Evolutionary conservation across 53 echinoderm and acorn worm genomes (phyloP), one percentile per base, ranked within the genome.

Genomic region (Holothuria scabra): DNA sequence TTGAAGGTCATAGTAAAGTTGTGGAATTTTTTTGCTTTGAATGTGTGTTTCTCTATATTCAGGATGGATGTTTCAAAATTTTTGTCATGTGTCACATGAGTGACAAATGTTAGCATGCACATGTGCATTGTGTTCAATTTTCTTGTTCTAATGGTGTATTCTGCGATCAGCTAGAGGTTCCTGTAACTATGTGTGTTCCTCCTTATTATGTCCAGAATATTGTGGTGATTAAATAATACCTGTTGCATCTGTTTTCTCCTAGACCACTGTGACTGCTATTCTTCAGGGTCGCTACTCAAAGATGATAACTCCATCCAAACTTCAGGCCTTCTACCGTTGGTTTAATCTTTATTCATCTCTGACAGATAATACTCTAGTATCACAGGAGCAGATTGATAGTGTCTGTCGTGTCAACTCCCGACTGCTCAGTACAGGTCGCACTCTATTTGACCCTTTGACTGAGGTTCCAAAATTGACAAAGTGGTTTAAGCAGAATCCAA

Each of bases 251-350:
- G 63, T 89, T 81, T 33, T 31, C 59, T 33, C 76, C 21, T 87
- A 97, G 99, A 88, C 81, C 62, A 91, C 92, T 4, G 91, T 95
- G 4, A 76, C 91, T 18, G 93, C 93, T 26, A 93, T 99, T 63
- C 74, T 99, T 18, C 92, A 92, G 48, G 94, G 99, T 32, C 90
- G 91, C 56, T 99, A 93, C 84, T 84, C 66, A 71, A 99, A 93
- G 63, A 83, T 76, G 4, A 89, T 99, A n/a, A 90, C 89, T 44
- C 87, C 76, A 11, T 93, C 92, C 38, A 94, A 93, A 84, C 83
- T 94, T 24, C 95, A 95, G 59, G 89, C 99, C 21, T 99, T 99
- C 74, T 99, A 99, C 81, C 89, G 92, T 38, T 99, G 99, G 99
- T 99, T 89, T 65, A 94, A 99, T 74, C 91, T 95, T 76, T 99